Base-by-base conservation (phyloP, 2,797 vertebrate species). In the Chaunax sp. region DNA sequence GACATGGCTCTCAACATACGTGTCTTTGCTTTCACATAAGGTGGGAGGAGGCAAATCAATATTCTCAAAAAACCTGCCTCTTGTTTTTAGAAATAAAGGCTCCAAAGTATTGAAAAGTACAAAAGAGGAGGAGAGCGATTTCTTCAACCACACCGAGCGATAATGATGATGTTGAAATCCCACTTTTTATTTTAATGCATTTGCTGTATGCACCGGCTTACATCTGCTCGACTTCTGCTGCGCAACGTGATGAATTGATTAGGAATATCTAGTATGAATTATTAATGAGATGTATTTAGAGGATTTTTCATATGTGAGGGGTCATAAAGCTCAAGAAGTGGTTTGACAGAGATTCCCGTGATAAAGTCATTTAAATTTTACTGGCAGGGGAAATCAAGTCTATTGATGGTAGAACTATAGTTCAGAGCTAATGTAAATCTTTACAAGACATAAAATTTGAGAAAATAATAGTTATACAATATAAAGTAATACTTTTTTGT, bases 21-120 rank as follows among this genome's bases (percentile, higher is more conserved):
- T 81, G 72, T 81, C 66, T 81, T 41, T 67, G 79, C 77, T 70
- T 66, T 73, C 55, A 73, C 33, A n/a, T n/a, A 8, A 63, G 14
- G 80, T 80, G 69, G 85, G 70, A 78, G 56, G 75, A 73, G 59
- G 69, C 15, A 3, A 76, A 87, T 89, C 84, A 60, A 88, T 87
- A 73, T 49, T 75, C 61, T 63, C 40, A 33, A 44, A 64, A 59
- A 75, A 77, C 58, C 44, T 3, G 66, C 69, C 51, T 75, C 43
- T 59, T 25, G 38, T 54, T 67, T 60, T 52, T 63, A 30, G 46
- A 52, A 72, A 77, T 18, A 44, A 78, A 61, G 23, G 16, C 30
- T 18, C 11, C 77, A 69, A 64, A 78, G 84, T 65, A 83, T 88
- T 88, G 79, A 83, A 88, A 72, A 77, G 67, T 58, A 64, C 67